phyloP scores from a whole-genome alignment of 1,140 invertebrate genomes.

The Bombus polaris region DNA sequence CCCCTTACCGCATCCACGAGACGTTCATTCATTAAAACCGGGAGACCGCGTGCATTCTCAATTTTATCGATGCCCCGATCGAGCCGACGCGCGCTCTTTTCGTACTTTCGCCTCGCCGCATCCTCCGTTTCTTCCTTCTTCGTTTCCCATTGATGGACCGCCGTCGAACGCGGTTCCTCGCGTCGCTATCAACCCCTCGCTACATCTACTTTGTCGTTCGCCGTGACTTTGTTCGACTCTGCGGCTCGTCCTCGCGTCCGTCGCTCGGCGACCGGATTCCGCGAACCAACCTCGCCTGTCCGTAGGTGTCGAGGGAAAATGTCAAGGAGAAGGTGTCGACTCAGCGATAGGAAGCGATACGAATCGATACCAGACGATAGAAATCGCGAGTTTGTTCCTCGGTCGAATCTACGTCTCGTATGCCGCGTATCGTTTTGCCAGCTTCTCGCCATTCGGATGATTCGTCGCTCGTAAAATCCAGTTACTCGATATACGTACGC shows the following conservation, averaged over 20 bases:
- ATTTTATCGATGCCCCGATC: conserved; percentile 78
- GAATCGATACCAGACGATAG: neutral
- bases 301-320: conserved; percentile 42
- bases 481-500: no score
- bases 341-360: neutral
- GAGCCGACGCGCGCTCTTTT: conserved; percentile 7
- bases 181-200: neutral
- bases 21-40: conserved; percentile 78
- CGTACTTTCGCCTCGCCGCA: neutral
- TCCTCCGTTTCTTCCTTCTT: no score
- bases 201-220: neutral
- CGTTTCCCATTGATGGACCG: neutral
- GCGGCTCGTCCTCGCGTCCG: no score
- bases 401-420: neutral
- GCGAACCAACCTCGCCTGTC: neutral
- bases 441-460: neutral
- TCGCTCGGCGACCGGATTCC: conserved; percentile 19
- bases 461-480: neutral
- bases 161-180: no score
- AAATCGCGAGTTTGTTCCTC: neutral
- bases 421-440: neutral
- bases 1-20: conserved; percentile 73
- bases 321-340: conserved; percentile 52
- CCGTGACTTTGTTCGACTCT: neutral
- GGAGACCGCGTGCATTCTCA: conserved; percentile 71